Evolutionary conservation across 1,140 invertebrate species (phyloP).

Genomic region (Drosophila littoralis): DNA sequence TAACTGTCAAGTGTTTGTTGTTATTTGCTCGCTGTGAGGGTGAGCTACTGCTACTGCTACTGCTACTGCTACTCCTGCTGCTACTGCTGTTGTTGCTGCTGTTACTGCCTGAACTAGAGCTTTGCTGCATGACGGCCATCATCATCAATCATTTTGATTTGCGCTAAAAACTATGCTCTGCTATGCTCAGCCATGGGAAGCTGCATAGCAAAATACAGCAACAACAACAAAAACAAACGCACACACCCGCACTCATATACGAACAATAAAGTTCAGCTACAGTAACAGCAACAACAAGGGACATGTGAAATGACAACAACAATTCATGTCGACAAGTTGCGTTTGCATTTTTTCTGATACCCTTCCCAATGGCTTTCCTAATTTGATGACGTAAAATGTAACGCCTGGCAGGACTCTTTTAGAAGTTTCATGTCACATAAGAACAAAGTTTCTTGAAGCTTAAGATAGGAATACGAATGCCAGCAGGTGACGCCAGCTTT

Average conservation of each 20-base stretch:
- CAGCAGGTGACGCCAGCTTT: too few species aligned
- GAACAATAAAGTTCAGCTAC: conserved; percentile 59
- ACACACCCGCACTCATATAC: conserved; percentile 12
- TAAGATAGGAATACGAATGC: too few species aligned
- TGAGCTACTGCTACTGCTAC: conserved; percentile 12
- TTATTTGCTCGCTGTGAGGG: conserved; percentile 10
- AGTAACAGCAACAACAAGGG: conserved; percentile 46
- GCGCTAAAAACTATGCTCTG: conserved; percentile 77
- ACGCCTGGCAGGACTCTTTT: too few species aligned
- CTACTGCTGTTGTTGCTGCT: conserved; percentile 8
- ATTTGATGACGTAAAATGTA: not conserved
- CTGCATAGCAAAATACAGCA: conserved; percentile 47
- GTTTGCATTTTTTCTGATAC: conserved; percentile 54
- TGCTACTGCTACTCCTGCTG: conserved; percentile 15
- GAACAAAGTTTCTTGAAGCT: too few species aligned
- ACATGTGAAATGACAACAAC: conserved; percentile 75
- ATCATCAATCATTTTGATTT: conserved; percentile 82
- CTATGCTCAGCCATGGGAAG: conserved; percentile 47
- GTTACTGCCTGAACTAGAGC: conserved; percentile 46
- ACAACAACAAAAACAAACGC: conserved; percentile 21
- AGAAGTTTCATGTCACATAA: too few species aligned
- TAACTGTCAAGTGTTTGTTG: conserved; percentile 74
- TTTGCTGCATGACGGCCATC: conserved; percentile 62
- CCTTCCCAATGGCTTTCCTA: not conserved
- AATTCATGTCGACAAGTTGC: conserved; percentile 81